Conservation (phyloP, 2,113 vertebrate species). For the Leptobrachium ailaonicum region DNA sequence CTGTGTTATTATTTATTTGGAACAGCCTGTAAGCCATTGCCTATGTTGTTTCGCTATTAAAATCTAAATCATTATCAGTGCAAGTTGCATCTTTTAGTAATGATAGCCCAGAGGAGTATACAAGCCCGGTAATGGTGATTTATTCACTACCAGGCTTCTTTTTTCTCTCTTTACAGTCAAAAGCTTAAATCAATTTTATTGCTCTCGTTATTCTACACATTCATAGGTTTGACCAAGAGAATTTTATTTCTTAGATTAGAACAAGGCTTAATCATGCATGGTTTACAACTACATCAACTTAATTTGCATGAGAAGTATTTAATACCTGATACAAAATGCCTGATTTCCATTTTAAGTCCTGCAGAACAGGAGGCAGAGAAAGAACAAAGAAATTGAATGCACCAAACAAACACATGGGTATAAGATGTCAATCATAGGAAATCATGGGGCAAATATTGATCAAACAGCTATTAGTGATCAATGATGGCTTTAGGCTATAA, state of each 20-base stretch:
- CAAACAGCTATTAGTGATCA: background rate
- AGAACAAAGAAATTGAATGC: background rate
- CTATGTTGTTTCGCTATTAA: constrained; percentile 5
- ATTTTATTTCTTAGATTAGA: constrained; percentile 24
- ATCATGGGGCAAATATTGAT: background rate
- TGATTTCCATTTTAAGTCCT: background rate
- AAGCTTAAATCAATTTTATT: constrained; percentile 10
- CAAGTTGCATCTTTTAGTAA: constrained; percentile 32
- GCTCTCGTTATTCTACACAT: background rate
- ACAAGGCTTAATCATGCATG: constrained; percentile 21
- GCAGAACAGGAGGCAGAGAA: background rate
- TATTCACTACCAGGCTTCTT: constrained; percentile 10
- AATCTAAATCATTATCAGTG: constrained; percentile 6
- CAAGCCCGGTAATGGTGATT: constrained; percentile 18
- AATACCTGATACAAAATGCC: background rate
- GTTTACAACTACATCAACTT: constrained; percentile 21
- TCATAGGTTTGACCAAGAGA: background rate
- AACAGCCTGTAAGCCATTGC: background rate
- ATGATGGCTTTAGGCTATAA: background rate
- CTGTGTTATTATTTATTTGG: background rate
- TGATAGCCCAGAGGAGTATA: constrained; percentile 1
- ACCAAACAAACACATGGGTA: background rate
- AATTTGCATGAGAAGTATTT: constrained; percentile 9
- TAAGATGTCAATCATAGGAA: background rate
- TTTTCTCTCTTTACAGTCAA: background rate